phyloP scores from a whole-genome alignment of 2,888 invertebrate genomes.

The Anarsia innoxiella region DNA sequence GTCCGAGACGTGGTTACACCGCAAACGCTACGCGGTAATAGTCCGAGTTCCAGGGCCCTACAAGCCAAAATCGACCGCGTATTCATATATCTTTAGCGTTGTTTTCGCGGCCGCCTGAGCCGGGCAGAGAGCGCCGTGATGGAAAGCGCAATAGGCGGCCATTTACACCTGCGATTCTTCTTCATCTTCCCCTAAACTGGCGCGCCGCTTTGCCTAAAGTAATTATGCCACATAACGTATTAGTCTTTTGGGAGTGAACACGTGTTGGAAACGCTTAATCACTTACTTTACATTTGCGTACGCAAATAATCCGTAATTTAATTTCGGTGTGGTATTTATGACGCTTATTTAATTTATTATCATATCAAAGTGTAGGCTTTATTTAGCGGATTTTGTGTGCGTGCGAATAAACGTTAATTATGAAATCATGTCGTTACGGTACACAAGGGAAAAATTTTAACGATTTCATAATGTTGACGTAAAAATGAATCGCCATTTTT shows the following conservation, averaged over 20 bases:
- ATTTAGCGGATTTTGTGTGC: conserved; percentile 57
- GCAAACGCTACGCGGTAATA: conserved; percentile 50
- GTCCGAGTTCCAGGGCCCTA: conserved; percentile 29
- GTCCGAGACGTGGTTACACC: conserved; percentile 59
- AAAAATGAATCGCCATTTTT: conserved; percentile 39
- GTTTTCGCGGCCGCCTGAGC: conserved; percentile 26
- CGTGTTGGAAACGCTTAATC: conserved; percentile 69
- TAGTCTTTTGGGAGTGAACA: conserved; percentile 70
- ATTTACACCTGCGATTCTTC: conserved; percentile 73
- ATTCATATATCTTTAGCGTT: conserved; percentile 36
- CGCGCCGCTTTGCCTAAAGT: conserved; percentile 65
- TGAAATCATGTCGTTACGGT: conserved; percentile 51
- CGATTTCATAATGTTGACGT: conserved; percentile 48
- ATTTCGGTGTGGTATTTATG: conserved; percentile 66
- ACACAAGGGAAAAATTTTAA: conserved; percentile 52
- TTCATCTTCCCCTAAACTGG: conserved; percentile 70
- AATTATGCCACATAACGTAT: conserved; percentile 71
- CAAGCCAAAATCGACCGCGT: conserved; percentile 50
- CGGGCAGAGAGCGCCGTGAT: conserved; percentile 35
- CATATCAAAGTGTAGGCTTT: conserved; percentile 66
- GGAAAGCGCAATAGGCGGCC: conserved; percentile 64
- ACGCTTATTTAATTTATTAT: conserved; percentile 70
- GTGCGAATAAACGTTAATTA: conserved; percentile 61
- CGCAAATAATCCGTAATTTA: conserved; percentile 70
- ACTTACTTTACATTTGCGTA: conserved; percentile 70